Percentiles rank a stretch among this genome's conserved stretches.
These are phyloP conservation scores for Melieria omissa DNA, from an alignment of 2,888 invertebrate genomes.

Conservation along the genomic window DNA sequence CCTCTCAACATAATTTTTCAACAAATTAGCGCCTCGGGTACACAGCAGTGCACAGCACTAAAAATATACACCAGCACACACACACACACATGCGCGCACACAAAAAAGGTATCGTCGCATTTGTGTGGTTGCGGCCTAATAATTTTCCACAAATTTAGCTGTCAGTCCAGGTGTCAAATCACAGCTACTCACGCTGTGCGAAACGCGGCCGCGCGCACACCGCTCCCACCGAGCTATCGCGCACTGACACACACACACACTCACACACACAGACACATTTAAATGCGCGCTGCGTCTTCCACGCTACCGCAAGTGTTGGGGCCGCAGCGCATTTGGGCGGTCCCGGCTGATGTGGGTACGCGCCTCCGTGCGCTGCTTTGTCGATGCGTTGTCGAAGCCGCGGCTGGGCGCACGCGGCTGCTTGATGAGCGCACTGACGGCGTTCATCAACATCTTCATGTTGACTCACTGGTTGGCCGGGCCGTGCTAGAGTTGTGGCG, in stretches of 20 bases:
- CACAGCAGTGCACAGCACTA: slow-evolving; percentile 46
- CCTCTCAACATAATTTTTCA: slow-evolving; percentile 29
- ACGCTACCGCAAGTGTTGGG: background rate
- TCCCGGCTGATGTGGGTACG: too few species aligned
- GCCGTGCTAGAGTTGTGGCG: too few species aligned
- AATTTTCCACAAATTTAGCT: slow-evolving; percentile 64
- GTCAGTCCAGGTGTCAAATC: slow-evolving; percentile 67
- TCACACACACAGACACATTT: slow-evolving; percentile 15
- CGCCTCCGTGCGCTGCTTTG: too few species aligned
- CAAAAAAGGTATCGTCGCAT: slow-evolving; percentile 53
- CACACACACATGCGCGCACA: slow-evolving; percentile 52
- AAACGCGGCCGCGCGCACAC: slow-evolving; percentile 33
- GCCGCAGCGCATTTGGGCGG: background rate
- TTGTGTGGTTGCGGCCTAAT: slow-evolving; percentile 59
- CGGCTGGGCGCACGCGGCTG: background rate
- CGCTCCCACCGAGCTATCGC: slow-evolving; percentile 36
- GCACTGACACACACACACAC: slow-evolving; percentile 21
- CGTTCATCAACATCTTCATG: background rate
- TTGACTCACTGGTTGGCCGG: slow-evolving; percentile 7
- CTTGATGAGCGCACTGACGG: background rate
- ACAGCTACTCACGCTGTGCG: slow-evolving; percentile 67
- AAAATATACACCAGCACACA: slow-evolving; percentile 49
- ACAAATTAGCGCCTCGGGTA: slow-evolving; percentile 40
- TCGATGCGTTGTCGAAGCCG: background rate
- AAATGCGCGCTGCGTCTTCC: slow-evolving; percentile 12